Evolutionary conservation across 35 echinoderm and acorn worm species (phyloP), one percentile per base, ranked within the genome.

Genomic region (Diadema setosum): DNA sequence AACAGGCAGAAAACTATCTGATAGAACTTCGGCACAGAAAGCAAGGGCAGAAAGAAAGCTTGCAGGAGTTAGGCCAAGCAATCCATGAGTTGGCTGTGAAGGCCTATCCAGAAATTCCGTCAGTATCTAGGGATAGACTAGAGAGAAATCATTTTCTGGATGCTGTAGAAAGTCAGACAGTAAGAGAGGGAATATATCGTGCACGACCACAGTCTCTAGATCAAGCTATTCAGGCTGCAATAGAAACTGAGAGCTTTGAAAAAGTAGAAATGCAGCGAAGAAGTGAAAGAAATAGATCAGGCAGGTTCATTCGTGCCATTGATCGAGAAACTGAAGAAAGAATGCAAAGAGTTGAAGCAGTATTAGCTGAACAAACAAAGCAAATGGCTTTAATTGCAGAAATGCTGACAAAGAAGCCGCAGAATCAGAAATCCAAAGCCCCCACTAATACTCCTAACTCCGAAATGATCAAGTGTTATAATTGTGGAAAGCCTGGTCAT

Each of bases 1-100:
- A 81, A 58, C 73, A 81, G 49, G 73, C 88, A 42, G 88, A 90
- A 46, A 83, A 90, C 48, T 90, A 83, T 83, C 12, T n/a, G n/a
- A n/a, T n/a, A n/a, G n/a, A n/a, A n/a, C n/a, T n/a, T n/a, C n/a
- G n/a, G n/a, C n/a, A n/a, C 4, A 27, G 75, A 15, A 83, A 43
- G 56, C 74, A 89, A 39, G 40, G 26, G 2, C 50, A 4, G 8
- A 59, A 59, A 5, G 87, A 89, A 82, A 35, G 46, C 21, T 27
- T 89, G 34, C 45, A 36, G 37, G 70, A 82, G 60, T 42, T 88
- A 18, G 86, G 86, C 5, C 74, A 82, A 27, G 74, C 33, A 39
- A 42, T 89, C 1, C 16, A n/a, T 39, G 78, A 89, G 58, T 23
- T 89, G 11, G 16, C 69, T 12, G 48, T 21, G 7, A 59, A 40